These are phyloP conservation scores for Nothura maculosa DNA, from an alignment of 2,797 vertebrate genomes.

Conservation along the genomic window DNA sequence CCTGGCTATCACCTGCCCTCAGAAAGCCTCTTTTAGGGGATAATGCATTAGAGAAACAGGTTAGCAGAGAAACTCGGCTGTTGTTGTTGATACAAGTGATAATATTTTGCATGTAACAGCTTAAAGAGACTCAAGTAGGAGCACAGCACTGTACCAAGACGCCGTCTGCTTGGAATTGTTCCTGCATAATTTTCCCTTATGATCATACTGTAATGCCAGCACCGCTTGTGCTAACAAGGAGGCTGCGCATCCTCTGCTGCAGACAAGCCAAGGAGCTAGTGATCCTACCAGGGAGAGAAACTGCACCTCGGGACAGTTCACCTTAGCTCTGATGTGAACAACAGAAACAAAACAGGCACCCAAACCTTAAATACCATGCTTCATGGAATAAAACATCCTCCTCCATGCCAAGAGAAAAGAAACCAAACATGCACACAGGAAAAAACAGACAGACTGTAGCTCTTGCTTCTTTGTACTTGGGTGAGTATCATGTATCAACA, in stretches of 20 bases:
- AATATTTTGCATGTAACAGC: neutral
- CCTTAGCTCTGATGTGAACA: neutral
- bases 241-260: neutral
- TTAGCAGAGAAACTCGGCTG: neutral
- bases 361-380: neutral
- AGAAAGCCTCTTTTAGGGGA: neutral
- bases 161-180: neutral
- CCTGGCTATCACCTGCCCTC: conserved; percentile 42
- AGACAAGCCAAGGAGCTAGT: neutral
- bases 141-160: neutral
- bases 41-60: neutral
- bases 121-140: neutral
- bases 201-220: accelerated
- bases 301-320: accelerated
- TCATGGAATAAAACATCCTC: neutral
- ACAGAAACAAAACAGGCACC: neutral
- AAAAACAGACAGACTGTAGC: neutral
- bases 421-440: no score
- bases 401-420: no score
- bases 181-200: neutral
- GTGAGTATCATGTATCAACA: neutral
- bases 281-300: neutral
- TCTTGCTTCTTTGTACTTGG: neutral
- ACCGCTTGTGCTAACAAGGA: neutral
- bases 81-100: conserved; percentile 26